Evolutionary conservation across 2,888 invertebrate genomes (phyloP), one percentile per base, ranked within the genome.

Genomic region (Coremacera marginata): DNA sequence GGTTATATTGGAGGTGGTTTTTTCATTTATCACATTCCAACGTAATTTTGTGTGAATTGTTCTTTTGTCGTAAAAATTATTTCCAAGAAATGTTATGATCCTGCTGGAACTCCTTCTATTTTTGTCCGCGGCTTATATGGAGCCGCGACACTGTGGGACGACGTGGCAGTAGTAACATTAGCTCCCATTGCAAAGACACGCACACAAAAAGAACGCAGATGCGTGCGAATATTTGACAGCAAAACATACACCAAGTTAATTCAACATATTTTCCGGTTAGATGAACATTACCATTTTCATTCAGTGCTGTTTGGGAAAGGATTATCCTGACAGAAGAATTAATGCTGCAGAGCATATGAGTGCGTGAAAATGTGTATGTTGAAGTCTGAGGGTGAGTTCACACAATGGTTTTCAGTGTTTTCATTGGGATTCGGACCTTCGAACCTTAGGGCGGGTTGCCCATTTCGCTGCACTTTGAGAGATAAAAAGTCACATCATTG

Each of bases 191-290:
- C 7, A 55, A 19, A 7, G 2, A 55, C 7, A 19, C 31, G 65
- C 37, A 37, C 16, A 22, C 67, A 34, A 67, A 27, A 27, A 68
- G 11, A 51, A 25, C 51, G 25, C 68, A 68, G 68, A 51, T 68
- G 68, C 51, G 27, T 27, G 68, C 68, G 11, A 68, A 68, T 68
- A 68, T 68, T 79, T 79, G 79, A 78, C 78, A 79, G 79, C 78
- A 78, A 77, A 81, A 78, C 75, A 80, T 80, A 81, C 74, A 80
- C 52, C 79, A 81, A 82, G 80, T 82, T 80, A 81, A 78, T 81
- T 80, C 79, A 79, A 80, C 81, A 82, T 80, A 82, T 82, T 81
- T 82, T 81, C 80, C 80, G 78, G 80, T 82, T 81, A 80, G 78
- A 79, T 80, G 78, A 71, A 57, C 68, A 72, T 49, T 37, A 68